A percentile compares a stretch with the other conserved stretches of the same genome.
Conservation (phyloP, 92 coral and sea anemone species). For the Porites divaricata region DNA sequence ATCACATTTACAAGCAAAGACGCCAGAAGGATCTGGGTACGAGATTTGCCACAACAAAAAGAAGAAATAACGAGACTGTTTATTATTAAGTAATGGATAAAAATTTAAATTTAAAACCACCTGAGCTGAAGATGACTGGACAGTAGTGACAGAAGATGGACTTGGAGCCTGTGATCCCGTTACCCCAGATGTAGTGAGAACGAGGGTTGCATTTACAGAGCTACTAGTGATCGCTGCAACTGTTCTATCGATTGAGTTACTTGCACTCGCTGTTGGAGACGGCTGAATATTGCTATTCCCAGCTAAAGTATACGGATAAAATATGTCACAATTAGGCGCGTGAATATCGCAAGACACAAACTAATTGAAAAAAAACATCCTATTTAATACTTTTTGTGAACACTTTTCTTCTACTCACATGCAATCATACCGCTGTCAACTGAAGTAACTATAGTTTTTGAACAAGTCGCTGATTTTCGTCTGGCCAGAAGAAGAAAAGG, state of each 20-base stretch:
- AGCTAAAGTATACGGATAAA: not conserved
- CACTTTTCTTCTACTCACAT: no score
- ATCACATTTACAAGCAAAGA: no score
- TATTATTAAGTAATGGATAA: no score
- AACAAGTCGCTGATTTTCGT: no score
- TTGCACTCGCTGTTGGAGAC: not conserved
- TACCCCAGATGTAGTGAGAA: not conserved
- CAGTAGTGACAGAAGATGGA: not conserved
- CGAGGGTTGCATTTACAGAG: not conserved
- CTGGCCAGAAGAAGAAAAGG: no score
- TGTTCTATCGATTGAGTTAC: not conserved
- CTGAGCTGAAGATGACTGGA: conserved; percentile 14
- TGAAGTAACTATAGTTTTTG: no score
- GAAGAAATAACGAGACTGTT: no score
- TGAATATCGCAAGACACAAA: not conserved
- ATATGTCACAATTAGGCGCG: not conserved
- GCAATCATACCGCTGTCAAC: no score
- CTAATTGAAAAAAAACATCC: no score
- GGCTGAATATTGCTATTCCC: not conserved
- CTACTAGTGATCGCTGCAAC: not conserved
- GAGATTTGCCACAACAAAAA: no score
- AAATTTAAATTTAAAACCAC: not conserved
- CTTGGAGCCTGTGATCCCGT: not conserved
- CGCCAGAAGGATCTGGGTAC: no score
- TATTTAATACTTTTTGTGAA: no score